phyloP scores from a whole-genome alignment of 2,113 vertebrate genomes.

The Paracanthobrama guichenoti region DNA sequence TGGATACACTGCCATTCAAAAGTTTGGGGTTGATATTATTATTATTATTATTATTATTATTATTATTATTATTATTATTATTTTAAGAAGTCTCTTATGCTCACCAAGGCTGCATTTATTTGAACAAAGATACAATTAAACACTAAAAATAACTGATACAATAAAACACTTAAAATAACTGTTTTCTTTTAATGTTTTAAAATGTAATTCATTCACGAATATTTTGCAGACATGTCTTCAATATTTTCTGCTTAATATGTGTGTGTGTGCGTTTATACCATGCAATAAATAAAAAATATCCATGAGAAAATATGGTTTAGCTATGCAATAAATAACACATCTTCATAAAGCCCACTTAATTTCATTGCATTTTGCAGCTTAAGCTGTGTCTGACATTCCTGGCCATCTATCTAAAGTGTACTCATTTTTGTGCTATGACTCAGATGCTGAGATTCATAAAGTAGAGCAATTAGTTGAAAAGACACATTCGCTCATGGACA shows the following conservation, averaged over 20 bases:
- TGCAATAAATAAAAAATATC: background rate
- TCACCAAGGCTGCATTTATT: background rate
- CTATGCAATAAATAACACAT: background rate
- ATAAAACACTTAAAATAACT: background rate
- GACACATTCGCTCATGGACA: background rate
- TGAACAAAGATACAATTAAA: background rate
- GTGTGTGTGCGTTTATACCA: too few species aligned
- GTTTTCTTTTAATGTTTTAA: background rate
- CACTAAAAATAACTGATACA: background rate
- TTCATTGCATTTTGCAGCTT: background rate
- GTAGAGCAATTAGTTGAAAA: conserved; percentile 10
- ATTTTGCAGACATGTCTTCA: background rate
- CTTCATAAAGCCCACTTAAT: background rate
- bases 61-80: too few species aligned
- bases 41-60: too few species aligned
- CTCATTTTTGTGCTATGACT: background rate
- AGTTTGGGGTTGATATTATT: background rate
- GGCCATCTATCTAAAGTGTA: background rate
- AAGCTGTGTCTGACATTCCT: background rate
- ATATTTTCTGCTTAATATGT: background rate
- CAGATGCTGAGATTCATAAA: background rate
- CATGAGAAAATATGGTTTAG: background rate
- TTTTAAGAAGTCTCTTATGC: background rate
- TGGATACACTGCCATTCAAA: background rate
- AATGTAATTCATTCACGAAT: background rate